Base-by-base conservation (phyloP, 2,113 vertebrate genomes). In the Corythornis cristatus region DNA sequence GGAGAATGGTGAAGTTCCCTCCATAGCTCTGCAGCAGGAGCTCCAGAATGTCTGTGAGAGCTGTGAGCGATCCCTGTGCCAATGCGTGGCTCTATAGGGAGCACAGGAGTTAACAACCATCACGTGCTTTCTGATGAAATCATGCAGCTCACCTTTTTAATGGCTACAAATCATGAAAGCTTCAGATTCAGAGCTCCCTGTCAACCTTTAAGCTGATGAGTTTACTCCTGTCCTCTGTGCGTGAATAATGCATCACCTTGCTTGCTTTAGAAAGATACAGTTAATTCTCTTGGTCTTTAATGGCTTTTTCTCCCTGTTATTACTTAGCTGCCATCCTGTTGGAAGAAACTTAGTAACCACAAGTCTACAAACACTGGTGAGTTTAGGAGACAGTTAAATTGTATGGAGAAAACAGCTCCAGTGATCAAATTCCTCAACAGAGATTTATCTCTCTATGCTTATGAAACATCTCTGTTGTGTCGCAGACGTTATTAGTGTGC, bases 171-270 rank as follows among this genome's bases (percentile, higher is more conserved):
- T 87, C 50, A 61, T 3, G 33, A 48, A 58, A 65, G 61, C 60
- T 61, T 85, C 46, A 67, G 70, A 68, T 33, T 60, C 46, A 4
- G 4, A 64, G 56, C 25, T 93, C 90, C 48, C 86, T 25, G 1
- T 72, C 64, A 90, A 21, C 40, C 58, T 92, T 35, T 67, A 45
- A 88, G 73, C 80, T 83, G 72, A 29, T 42, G 68, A 72, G 65
- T 53, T 40, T 45, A 15, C 51, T 88, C 10, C 60, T 54, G 53
- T 67, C 48, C 61, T 66, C 60, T 6, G 0, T 29, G 33, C 7
- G 25, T 83, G 79, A 94, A 94, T 89, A 94, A 88, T 91, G 61
- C 56, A 89, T 76, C 73, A n/a, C 68, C 76, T 90, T 81, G 53
- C 66, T 51, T 53, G 56, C 86, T 86, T 77, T 77, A 53, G 65